Percentiles rank a stretch among this genome's conserved stretches.
Conservation (phyloP, 2,888 invertebrate genomes). For the Tipula confusa region DNA sequence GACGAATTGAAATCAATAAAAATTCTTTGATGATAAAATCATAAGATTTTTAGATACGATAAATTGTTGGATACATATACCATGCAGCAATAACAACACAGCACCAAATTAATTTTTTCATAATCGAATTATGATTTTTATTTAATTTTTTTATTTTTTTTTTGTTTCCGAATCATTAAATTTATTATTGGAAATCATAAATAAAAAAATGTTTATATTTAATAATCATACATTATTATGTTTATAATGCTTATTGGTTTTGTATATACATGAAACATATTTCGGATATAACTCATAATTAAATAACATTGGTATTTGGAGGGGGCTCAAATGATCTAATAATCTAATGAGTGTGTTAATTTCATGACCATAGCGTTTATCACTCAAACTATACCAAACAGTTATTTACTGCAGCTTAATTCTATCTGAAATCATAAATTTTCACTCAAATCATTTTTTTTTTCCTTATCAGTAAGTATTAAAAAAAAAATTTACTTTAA, state of each 20-base stretch:
- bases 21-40: conserved; percentile 20
- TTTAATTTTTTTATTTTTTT: no score
- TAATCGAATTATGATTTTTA: conserved; percentile 5
- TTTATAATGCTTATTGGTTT: background rate
- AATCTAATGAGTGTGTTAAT: no score
- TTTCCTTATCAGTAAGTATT: no score
- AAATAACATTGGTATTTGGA: no score
- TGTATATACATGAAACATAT: background rate
- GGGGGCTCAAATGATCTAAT: no score
- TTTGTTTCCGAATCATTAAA: conserved; percentile 3
- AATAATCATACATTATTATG: background rate
- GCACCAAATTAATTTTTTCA: background rate
- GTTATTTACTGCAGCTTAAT: no score
- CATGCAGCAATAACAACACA: background rate
- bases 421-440: no score
- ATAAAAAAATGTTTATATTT: background rate
- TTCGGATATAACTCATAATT: background rate
- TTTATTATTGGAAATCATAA: conserved; percentile 25
- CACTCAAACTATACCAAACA: no score
- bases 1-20: background rate
- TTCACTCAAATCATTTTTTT: no score
- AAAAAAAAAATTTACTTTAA: no score
- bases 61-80: background rate
- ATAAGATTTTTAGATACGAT: background rate
- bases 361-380: no score